phyloP scores from a whole-genome alignment of 2,113 vertebrate species.

The Mohoua ochrocephala region DNA sequence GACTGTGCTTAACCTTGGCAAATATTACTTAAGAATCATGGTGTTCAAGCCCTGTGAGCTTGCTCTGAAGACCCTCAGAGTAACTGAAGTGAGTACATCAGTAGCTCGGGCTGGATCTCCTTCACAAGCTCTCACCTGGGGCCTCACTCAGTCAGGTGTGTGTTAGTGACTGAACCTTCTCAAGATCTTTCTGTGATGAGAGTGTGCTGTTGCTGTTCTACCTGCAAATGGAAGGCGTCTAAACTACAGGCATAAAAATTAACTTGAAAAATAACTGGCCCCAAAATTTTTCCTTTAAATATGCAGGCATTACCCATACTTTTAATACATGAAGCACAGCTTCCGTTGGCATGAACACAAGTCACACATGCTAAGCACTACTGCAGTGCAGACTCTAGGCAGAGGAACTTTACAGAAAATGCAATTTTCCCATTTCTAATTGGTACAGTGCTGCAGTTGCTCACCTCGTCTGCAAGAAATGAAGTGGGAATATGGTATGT shows the following conservation, averaged over 20 bases:
- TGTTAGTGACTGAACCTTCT: background rate
- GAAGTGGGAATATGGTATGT: background rate
- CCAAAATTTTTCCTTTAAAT: background rate
- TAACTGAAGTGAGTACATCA: fast-evolving
- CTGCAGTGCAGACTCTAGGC: background rate
- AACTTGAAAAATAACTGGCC: background rate
- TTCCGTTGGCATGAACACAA: background rate
- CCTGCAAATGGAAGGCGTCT: background rate
- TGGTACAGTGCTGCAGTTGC: background rate
- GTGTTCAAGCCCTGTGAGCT: background rate
- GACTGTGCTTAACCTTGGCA: background rate
- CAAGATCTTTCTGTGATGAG: background rate
- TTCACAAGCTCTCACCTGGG: background rate
- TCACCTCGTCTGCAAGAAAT: background rate
- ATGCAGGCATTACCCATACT: background rate
- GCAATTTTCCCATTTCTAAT: background rate
- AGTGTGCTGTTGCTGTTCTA: background rate
- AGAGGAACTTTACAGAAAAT: background rate
- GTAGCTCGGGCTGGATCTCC: background rate
- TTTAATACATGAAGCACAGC: background rate
- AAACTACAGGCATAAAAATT: background rate
- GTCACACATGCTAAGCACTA: background rate
- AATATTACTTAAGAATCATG: background rate
- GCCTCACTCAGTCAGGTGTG: background rate
- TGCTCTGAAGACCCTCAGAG: background rate